These are phyloP conservation scores for Phaethornis superciliosus DNA, from an alignment of 2,113 vertebrate species.

Conservation along the genomic window DNA sequence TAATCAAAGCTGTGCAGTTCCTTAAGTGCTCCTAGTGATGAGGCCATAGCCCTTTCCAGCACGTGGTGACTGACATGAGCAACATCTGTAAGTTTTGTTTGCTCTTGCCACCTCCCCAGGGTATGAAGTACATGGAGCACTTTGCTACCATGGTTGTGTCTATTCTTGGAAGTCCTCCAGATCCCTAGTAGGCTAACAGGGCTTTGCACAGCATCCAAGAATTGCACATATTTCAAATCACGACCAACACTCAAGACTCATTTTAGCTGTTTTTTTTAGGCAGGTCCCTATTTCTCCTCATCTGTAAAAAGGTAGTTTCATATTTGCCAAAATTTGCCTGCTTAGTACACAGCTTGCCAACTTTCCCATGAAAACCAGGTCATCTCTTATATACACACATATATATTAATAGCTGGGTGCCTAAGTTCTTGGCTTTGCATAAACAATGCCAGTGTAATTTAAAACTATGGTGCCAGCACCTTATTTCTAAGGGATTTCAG, in stretches of 20 bases:
- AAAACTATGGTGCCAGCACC: neutral
- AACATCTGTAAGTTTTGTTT: neutral
- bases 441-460: neutral
- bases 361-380: neutral
- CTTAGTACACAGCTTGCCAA: neutral
- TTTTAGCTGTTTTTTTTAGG: neutral
- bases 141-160: neutral
- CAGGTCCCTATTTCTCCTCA: neutral
- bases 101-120: neutral
- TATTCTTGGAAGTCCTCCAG: neutral
- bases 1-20: neutral
- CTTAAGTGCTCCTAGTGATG: accelerated
- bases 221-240: neutral
- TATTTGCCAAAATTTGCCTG: neutral
- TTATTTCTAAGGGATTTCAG: neutral
- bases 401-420: neutral
- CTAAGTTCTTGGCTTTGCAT: neutral
- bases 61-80: neutral
- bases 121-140: neutral
- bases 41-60: neutral
- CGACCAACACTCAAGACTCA: neutral
- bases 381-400: neutral
- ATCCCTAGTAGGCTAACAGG: neutral
- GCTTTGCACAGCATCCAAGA: neutral
- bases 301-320: neutral